Base-by-base conservation (phyloP, 2,113 vertebrate genomes). In the Nerophis lumbriciformis region DNA sequence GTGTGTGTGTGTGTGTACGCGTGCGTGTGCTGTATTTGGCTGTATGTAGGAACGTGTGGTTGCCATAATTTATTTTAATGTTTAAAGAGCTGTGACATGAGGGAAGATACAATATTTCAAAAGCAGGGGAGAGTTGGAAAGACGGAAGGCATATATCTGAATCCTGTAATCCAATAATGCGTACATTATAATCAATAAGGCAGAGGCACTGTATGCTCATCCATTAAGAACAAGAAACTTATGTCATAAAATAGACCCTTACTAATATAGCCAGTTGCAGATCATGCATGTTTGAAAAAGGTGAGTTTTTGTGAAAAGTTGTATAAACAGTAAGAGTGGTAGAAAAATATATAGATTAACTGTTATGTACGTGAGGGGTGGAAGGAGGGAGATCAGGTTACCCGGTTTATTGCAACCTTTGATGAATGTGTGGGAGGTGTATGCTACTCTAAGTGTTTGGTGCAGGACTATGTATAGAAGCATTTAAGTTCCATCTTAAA, bases 261-360 rank as follows among this genome's bases (percentile, higher is more conserved):
- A 66, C 38, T 51, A 42, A 66, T 53, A 28, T 36, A 58, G 54
- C 28, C 10, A 37, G 35, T 64, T 64, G 63, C 16, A 63, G 42
- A 61, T 35, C 37, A 12, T 63, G 53, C 56, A 15, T 8, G 69
- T 61, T 42, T 56, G 64, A 54, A 53, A 63, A 68, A 68, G 66
- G 62, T 59, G 58, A 63, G 59, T 63, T 61, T 35, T 80, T 80
- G 87, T 85, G 72, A 73, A 84, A 80, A 53, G 59, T 52, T 77
- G 59, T 53, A 87, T 73, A 39, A 8, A 39, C 6, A 7, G 6
- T 39, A 6, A 6, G 38, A 8, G 38, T 39, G 38, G 38, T 6
- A 39, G 38, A 39, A 39, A 39, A 39, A 39, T 39, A 38, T 38
- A 38, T 38, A 38, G 19, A 19, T 38, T 38, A 6, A 39, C 8